phyloP scores from a whole-genome alignment of 2,113 vertebrate species.

The Crotalus helleri region DNA sequence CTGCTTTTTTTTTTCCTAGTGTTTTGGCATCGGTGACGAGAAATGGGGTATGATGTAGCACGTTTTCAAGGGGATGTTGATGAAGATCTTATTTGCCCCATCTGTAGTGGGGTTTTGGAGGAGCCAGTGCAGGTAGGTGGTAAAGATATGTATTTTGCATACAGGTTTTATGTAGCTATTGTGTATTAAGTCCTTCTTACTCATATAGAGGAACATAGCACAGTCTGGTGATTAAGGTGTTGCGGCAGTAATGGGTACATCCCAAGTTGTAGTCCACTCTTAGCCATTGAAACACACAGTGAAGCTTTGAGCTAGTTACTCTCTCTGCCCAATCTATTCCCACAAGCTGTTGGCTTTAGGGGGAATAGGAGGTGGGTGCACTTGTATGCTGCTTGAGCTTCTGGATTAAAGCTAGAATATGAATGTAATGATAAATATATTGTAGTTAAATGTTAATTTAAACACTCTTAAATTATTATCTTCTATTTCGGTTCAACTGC shows the following conservation, averaged over 20 bases:
- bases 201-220: not conserved
- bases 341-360: not conserved
- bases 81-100: conserved; percentile 96
- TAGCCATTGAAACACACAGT: not conserved
- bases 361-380: not conserved
- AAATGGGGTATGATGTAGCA: conserved; percentile 98
- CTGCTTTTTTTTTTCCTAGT: conserved; percentile 57
- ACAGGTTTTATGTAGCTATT: not conserved
- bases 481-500: not conserved
- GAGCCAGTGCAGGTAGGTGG: conserved; percentile 90
- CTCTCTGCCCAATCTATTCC: not conserved
- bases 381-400: not conserved
- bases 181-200: not conserved
- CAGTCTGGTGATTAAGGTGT: not conserved
- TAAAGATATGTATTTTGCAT: not conserved
- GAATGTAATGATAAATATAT: not conserved
- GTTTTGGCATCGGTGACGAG: conserved; percentile 83
- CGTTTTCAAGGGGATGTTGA: conserved; percentile 98
- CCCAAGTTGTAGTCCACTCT: not conserved
- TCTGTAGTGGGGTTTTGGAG: conserved; percentile 96
- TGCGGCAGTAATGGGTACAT: not conserved
- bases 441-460: not conserved
- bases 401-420: not conserved
- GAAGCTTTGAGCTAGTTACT: not conserved
- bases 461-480: not conserved